A percentile compares a stretch with the other conserved stretches of the same genome.
Evolutionary conservation across 2,797 vertebrate species (phyloP).

Genomic region (Eulemur coronatus): DNA sequence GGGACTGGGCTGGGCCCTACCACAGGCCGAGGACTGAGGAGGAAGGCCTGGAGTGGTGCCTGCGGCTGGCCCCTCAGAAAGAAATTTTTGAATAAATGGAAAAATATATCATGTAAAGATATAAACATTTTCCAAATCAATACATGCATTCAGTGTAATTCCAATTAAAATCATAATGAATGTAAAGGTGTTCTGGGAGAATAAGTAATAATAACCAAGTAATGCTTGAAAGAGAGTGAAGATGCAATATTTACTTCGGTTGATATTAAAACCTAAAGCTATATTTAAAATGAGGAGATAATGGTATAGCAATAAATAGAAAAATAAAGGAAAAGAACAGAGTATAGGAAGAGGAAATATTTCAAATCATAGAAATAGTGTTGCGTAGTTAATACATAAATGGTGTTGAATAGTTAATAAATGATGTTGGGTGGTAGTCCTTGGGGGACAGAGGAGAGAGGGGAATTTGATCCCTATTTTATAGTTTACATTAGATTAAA

Average conservation of each 20-base stretch:
- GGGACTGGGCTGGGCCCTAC: no score
- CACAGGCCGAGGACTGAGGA: no score
- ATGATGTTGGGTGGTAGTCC: not conserved
- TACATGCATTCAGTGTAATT: not conserved
- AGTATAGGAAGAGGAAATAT: not conserved
- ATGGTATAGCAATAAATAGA: not conserved
- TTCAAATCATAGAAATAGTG: not conserved
- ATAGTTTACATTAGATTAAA: slow-evolving; percentile 10
- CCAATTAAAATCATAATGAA: not conserved
- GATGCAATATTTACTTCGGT: not conserved
- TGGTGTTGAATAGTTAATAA: not conserved
- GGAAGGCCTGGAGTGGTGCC: no score
- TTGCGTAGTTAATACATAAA: not conserved
- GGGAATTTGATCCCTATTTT: not conserved
- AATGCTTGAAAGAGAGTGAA: slow-evolving; percentile 24
- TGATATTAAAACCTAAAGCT: not conserved
- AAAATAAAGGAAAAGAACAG: not conserved
- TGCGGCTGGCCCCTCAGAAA: not conserved
- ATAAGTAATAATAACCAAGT: not conserved
- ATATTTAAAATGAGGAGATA: not conserved
- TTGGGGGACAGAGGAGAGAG: not conserved
- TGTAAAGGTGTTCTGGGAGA: slow-evolving; percentile 7
- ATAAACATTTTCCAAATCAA: no score
- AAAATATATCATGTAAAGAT: not conserved
- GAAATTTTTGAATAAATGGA: not conserved